A percentile compares a stretch with the other conserved stretches of the same genome.
Evolutionary conservation across 2,797 vertebrate species (phyloP).

Genomic region (Squalus acanthias): DNA sequence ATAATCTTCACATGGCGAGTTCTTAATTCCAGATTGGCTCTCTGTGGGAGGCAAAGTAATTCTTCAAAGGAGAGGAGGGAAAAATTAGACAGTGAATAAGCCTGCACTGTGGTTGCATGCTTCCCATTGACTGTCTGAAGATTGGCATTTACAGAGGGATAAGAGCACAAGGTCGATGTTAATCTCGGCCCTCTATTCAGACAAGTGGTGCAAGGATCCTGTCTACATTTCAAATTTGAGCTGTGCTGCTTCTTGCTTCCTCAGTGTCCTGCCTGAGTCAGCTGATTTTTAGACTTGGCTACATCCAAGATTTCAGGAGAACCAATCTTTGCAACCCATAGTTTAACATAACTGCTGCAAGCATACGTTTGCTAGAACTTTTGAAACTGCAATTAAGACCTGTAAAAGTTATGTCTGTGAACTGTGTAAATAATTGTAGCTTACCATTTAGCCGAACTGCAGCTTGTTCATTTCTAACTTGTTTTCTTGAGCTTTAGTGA

Average conservation of each 20-base stretch:
- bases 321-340: not conserved
- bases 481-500: not conserved
- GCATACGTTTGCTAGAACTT: not conserved
- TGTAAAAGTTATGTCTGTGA: not conserved
- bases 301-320: not conserved
- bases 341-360: not conserved
- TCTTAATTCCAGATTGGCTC: not conserved
- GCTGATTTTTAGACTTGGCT: not conserved
- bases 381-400: not conserved
- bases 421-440: not conserved
- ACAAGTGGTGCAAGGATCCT: not conserved
- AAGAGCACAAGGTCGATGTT: not conserved
- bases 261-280: not conserved
- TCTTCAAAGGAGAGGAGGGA: not conserved
- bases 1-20: not conserved
- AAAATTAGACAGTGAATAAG: not conserved
- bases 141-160: not conserved
- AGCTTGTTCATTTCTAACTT: not conserved
- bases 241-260: not conserved
- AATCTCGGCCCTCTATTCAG: not conserved
- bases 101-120: not conserved
- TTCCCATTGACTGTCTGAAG: not conserved
- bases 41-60: not conserved
- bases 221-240: not conserved
- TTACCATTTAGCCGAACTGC: not conserved